Base-by-base conservation (phyloP, 53 echinoderm and acorn worm species). In the Mesocentrotus franciscanus region DNA sequence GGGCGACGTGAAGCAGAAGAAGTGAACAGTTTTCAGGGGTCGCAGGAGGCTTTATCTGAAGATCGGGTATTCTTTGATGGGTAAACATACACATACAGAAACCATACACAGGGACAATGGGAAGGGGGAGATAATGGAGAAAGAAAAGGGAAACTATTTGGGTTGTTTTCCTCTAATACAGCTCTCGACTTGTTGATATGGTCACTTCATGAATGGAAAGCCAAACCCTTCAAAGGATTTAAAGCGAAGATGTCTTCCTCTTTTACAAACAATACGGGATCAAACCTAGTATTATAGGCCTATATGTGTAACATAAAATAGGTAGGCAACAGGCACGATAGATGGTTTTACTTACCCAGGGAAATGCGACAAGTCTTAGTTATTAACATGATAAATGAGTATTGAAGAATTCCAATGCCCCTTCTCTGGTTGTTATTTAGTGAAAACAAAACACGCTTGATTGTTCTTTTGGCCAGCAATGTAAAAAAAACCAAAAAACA, bases 81-180 rank as follows among this genome's bases (percentile, higher is more conserved):
- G 92, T 35, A 92, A 92, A 92, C 76, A 92, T 74, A 74, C 62
- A 74, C 74, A 92, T 36, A 91, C 91, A 91, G 91, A 91, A 66
- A 16, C 91, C 91, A 64, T 91, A 64, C 91, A 64, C 10, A 3
- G 26, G 22, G 9, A 91, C 91, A 91, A 91, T 91, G 66, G 91
- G 20, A 11, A 35, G 66, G 32, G 18, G n/a, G 39, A 91, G 56
- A 29, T 87, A 87, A 87, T 87, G 58, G 87, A n/a, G 26, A 9
- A 35, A 66, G 13, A 64, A 61, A 91, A 91, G 39, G 62, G 91
- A 91, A 87, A 91, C 66, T 91, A 91, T 61, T 91, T 62, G 62
- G 91, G 56, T 91, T 91, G 66, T 91, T 91, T 91, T 62, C 39
- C 91, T 7, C 91, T 87, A 87, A 87, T 87, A 87, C 24, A 58